A percentile compares a stretch with the other conserved stretches of the same genome.
Evolutionary conservation across 1,140 invertebrate genomes (phyloP).

Genomic region (Calephelis nemesis): DNA sequence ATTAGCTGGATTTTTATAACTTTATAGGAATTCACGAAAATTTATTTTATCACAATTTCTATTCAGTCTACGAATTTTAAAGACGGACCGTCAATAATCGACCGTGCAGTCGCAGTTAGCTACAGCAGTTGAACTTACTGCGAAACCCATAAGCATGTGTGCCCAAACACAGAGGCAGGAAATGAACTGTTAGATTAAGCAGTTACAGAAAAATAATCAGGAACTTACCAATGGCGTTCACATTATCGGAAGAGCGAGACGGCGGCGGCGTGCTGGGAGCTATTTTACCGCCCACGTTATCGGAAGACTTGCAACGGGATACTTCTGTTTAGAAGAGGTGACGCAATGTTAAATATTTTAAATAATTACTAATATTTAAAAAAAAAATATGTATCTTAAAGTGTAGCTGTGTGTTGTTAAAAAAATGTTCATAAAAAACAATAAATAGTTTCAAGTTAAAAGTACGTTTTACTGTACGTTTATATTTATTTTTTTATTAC

Average conservation of each 20-base stretch:
- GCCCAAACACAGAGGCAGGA: neutral
- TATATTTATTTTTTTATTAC: too few relatives aligned
- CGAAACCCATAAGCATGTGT: conserved; percentile 7
- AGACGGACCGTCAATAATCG: too few relatives aligned
- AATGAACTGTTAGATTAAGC: neutral
- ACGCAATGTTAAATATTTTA: neutral
- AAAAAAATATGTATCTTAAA: neutral
- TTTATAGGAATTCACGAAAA: too few relatives aligned
- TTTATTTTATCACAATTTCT: too few relatives aligned
- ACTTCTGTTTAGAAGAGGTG: conserved; percentile 45
- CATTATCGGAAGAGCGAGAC: conserved; percentile 68
- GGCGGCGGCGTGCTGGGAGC: conserved; percentile 59
- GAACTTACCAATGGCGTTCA: conserved; percentile 67
- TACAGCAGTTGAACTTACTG: neutral
- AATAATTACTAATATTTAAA: neutral
- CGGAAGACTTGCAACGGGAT: conserved; percentile 73
- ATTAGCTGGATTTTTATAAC: too few relatives aligned
- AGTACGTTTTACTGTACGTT: too few relatives aligned
- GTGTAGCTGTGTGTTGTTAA: too few relatives aligned
- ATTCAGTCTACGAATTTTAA: too few relatives aligned
- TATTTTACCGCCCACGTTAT: conserved; percentile 60
- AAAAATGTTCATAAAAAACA: too few relatives aligned
- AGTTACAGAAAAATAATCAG: neutral
- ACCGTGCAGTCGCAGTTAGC: too few relatives aligned
- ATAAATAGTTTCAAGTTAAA: too few relatives aligned